These are phyloP conservation scores for Oryctolagus cuniculus DNA, from an alignment of 2,113 vertebrate species.

Conservation along the genomic window mOryCun1.1 NC_091445.1:19472501-19473000, in stretches of 20 bases:
- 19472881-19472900: background rate
- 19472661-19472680: slow-evolving; percentile 89
- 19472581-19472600: slow-evolving; percentile 88
- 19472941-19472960: background rate
- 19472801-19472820: slow-evolving; percentile 90
- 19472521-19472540: slow-evolving; percentile 88
- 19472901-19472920: slow-evolving; percentile 26
- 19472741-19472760: slow-evolving; percentile 93
- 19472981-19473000: background rate
- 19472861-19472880: slow-evolving; percentile 1
- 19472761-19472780: slow-evolving; percentile 92
- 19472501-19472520: slow-evolving; percentile 91
- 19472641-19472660: slow-evolving; percentile 82
- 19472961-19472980: slow-evolving; percentile 56
- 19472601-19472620: slow-evolving; percentile 76
- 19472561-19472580: slow-evolving; percentile 90
- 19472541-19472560: slow-evolving; percentile 84
- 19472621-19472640: slow-evolving; percentile 34
- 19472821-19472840: slow-evolving; percentile 92
- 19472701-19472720: slow-evolving; percentile 85
- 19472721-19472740: slow-evolving; percentile 86
- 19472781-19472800: slow-evolving; percentile 89
- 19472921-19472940: background rate
- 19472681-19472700: slow-evolving; percentile 91
- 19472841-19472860: slow-evolving; percentile 78